Base-by-base conservation (phyloP, 1,140 invertebrate genomes). In the Eumeta japonica region DNA sequence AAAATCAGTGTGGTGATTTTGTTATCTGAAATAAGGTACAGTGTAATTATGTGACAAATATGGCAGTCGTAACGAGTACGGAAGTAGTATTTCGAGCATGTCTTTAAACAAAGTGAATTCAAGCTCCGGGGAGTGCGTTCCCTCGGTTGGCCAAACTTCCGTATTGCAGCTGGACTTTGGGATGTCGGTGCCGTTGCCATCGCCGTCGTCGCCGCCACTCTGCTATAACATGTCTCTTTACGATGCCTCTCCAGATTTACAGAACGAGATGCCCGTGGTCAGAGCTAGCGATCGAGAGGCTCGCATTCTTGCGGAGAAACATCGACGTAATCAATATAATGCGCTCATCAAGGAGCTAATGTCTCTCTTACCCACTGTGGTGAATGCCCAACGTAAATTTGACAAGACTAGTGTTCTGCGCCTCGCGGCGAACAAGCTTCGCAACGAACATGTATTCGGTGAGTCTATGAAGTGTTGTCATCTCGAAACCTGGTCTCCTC, bases 381-480 rank as follows among this genome's bases (percentile, higher is more conserved):
- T 88, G 16, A 85, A 83, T 59, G 89, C 90, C 44, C 80, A 87
- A 9, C 86, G 90, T 50, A 84, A 86, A 52, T 79, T 94, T 52
- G 92, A 96, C 73, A 96, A 96, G 68, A 93, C 92, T 7, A 92
- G 90, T 19, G 86, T 94, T 10, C 75, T 97, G 10, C 79, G 94
- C 39, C 82, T 95, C 35, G 84, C 90, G 30, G 84, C 90, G 33
- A 86, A 90, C 40, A 88, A 84, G 58, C 75, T 94, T n/a, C 66
- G 80, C 3, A 71, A 71, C 51, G 68, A 77, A 31, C 75, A 77
- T 52, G 77, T 79, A 9, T 81, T 81, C 54, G 79, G 79, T n/a
- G 62, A 78, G 31, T 66, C 74, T 5, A 62, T 75, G 19, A 73
- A 75, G 41, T 66, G 72, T 29, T 46, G 56, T 39, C 65, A 74